Evolutionary conservation across 2,888 invertebrate species (phyloP), one percentile per base, ranked within the genome.

Genomic region (Caradrina kadenii): DNA sequence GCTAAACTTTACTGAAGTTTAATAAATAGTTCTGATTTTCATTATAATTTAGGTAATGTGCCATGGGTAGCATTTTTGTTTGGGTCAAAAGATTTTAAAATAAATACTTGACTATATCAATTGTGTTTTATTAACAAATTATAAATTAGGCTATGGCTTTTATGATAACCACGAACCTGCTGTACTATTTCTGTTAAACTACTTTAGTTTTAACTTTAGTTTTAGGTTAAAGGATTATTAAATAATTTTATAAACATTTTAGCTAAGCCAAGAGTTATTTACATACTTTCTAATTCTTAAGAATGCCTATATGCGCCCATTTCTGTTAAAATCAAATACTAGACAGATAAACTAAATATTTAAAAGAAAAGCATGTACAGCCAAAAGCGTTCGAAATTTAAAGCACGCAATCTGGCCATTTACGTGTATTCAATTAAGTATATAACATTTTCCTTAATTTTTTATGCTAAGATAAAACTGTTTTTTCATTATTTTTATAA

Each of bases 361-460:
- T 48, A 48, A n/a, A n/a, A 48, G 17, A 48, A 48, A 48, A 48
- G 48, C 5, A 26, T 5, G 2, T 39, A 48, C 48, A 48, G 17
- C 48, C n/a, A 48, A 48, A 48, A 39, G 55, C 19, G 39, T 56
- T 56, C 21, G 55, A 56, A 39, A 56, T 56, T n/a, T 52, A 22
- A 26, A 53, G 26, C 21, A 22, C 52, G 52, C 52, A 53, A 26
- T 53, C 15, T 53, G 21, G 19, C 55, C 6, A 19, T 56, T 56
- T 56, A 56, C 55, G 55, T 56, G 39, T 39, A 56, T 56, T 56
- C 39, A 56, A 56, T 56, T 56, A 56, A 56, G 39, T 56, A 56
- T 56, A 39, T 39, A 56, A 56, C 26, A 53, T 26, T 53, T 53
- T 53, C 15, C 52, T 22, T 21, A 8, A 50, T 52, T 52, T 52